Evolutionary conservation across 1,140 invertebrate genomes (phyloP).

Genomic region (Zaprionus kolodkinae): DNA sequence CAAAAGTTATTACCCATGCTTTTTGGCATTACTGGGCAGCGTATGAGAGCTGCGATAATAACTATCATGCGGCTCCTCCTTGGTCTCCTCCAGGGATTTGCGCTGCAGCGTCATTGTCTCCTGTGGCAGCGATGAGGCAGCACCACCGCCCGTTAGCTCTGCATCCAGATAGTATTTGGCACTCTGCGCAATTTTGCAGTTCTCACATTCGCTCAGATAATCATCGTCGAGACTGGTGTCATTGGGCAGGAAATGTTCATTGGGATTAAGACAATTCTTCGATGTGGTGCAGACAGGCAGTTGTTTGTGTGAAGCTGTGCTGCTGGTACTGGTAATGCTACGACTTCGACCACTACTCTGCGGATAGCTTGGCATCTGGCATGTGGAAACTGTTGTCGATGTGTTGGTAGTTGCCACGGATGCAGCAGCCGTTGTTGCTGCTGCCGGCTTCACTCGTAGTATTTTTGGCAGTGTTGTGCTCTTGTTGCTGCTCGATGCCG

Average conservation of each 20-base stretch:
- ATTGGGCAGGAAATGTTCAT: constrained; percentile 84
- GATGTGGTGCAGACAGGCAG: constrained; percentile 83
- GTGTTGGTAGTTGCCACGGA: constrained; percentile 9
- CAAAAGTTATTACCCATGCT: constrained; percentile 85
- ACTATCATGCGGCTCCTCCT: constrained; percentile 85
- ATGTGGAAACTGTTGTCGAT: constrained; percentile 31
- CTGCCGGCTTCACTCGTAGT: constrained; percentile 47
- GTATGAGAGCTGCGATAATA: constrained; percentile 89
- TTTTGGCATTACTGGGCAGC: constrained; percentile 88
- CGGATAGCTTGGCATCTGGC: constrained; percentile 79
- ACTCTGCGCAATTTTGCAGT: constrained; percentile 90
- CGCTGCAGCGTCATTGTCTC: constrained; percentile 90
- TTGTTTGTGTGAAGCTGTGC: constrained; percentile 66
- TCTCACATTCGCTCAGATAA: constrained; percentile 92
- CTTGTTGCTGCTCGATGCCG: constrained; percentile 21
- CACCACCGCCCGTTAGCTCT: constrained; percentile 84
- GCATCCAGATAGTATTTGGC: constrained; percentile 88
- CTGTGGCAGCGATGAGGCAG: constrained; percentile 86
- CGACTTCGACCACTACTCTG: constrained; percentile 28
- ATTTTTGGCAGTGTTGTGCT: constrained; percentile 67
- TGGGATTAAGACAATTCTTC: constrained; percentile 83
- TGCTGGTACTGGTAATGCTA: constrained; percentile 5
- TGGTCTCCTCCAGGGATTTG: constrained; percentile 85
- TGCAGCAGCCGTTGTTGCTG: constrained; percentile 2
- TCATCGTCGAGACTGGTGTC: constrained; percentile 88